phyloP scores from a whole-genome alignment of 2,113 vertebrate species.

The Gadus chalcogrammus region DNA sequence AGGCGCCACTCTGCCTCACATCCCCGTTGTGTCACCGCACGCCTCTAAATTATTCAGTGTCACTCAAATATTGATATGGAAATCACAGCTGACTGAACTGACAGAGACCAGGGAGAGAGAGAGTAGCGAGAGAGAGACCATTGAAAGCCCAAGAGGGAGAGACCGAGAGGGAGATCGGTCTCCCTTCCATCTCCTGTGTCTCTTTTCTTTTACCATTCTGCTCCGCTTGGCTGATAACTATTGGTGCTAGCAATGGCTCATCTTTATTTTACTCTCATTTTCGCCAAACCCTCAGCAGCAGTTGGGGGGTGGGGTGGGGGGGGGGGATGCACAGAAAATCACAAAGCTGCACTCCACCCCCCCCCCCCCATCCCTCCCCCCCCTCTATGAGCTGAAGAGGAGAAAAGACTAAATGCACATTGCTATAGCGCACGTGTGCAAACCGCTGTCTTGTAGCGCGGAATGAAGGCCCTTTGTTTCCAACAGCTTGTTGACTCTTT shows the following conservation, averaged over 20 bases:
- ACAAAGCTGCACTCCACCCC: neutral
- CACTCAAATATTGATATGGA: slow-evolving; percentile 83
- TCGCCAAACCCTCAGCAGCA: slow-evolving; percentile 22
- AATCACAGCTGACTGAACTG: slow-evolving; percentile 74
- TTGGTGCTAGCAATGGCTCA: slow-evolving; percentile 50
- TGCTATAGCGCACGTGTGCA: too few relatives aligned
- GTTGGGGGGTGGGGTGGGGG: neutral
- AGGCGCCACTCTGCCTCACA: slow-evolving; percentile 66
- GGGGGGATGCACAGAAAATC: slow-evolving; percentile 3
- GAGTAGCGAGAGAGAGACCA: slow-evolving; percentile 2
- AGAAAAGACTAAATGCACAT: too few relatives aligned
- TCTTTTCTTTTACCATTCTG: slow-evolving; percentile 37
- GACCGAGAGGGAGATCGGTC: slow-evolving; percentile 31
- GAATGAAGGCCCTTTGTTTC: too few relatives aligned
- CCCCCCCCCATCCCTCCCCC: neutral
- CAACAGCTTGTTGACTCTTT: too few relatives aligned
- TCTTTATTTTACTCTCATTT: slow-evolving; percentile 54
- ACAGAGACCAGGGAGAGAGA: slow-evolving; percentile 50
- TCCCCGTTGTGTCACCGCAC: slow-evolving; percentile 72
- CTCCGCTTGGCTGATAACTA: slow-evolving; percentile 51
- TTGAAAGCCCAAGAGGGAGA: slow-evolving; percentile 32
- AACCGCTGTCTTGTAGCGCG: too few relatives aligned
- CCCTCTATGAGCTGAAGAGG: neutral
- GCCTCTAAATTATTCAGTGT: slow-evolving; percentile 78
- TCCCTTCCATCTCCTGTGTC: slow-evolving; percentile 33